A percentile compares a stretch with the other conserved stretches of the same genome.
These are phyloP conservation scores for Rhynchotus rufescens DNA, from an alignment of 2,797 vertebrate genomes.

Conservation along the genomic window DNA sequence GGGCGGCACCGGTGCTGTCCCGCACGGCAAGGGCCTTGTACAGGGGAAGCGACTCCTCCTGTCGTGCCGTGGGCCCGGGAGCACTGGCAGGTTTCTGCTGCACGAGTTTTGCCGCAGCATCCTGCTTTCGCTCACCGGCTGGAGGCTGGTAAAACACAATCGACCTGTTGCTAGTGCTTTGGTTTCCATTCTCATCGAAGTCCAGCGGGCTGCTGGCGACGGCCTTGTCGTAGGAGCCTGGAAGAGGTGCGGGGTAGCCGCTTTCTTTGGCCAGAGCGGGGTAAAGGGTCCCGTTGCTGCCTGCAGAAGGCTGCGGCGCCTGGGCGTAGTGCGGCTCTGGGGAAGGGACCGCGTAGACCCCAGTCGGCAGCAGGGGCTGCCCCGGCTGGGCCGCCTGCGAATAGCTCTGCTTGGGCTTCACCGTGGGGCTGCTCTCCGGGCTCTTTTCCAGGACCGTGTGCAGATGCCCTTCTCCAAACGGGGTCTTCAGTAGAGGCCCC, in stretches of 20 bases:
- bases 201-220: background rate
- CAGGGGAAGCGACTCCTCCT: constrained; percentile 50
- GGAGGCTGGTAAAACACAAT: constrained; percentile 65
- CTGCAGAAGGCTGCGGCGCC: constrained; percentile 79
- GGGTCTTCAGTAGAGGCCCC: constrained; percentile 70
- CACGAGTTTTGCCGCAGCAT: constrained; percentile 63
- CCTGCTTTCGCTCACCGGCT: constrained; percentile 72
- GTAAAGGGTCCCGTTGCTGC: constrained; percentile 78
- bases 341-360: constrained; percentile 87
- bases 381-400: constrained; percentile 81
- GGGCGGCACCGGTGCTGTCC: constrained; percentile 15
- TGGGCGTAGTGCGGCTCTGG: constrained; percentile 90
- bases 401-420: constrained; percentile 87
- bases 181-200: constrained; percentile 85
- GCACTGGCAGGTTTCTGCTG: constrained; percentile 76
- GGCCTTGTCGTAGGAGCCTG: background rate
- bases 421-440: constrained; percentile 92
- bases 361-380: constrained; percentile 84
- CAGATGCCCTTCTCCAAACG: constrained; percentile 87
- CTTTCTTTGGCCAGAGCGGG: constrained; percentile 89
- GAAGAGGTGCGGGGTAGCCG: constrained; percentile 60
- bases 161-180: constrained; percentile 73
- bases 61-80: background rate
- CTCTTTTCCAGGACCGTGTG: constrained; percentile 94
- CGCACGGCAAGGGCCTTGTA: background rate